Evolutionary conservation across 2,797 vertebrate species (phyloP).

Genomic region (Lemur catta): DNA sequence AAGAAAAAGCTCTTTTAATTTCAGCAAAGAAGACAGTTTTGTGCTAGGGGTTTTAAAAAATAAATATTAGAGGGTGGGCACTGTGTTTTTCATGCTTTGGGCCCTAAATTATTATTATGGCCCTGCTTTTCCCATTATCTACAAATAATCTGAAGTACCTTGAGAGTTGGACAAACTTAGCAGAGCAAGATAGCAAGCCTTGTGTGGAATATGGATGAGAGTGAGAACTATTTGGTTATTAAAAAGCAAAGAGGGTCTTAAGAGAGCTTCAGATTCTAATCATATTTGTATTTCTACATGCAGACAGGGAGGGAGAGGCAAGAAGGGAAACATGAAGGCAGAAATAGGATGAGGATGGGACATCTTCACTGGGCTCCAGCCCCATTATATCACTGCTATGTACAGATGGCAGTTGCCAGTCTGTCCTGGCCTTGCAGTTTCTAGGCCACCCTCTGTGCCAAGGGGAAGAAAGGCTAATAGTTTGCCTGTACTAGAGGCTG

Average conservation of each 20-base stretch:
- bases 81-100: not conserved
- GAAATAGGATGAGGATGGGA: not conserved
- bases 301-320: not conserved
- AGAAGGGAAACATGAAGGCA: not conserved
- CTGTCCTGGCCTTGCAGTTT: not conserved
- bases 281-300: not conserved
- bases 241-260: not conserved
- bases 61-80: not conserved
- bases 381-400: not conserved
- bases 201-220: not conserved
- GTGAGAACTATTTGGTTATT: not conserved
- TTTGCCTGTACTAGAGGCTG: not conserved
- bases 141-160: constrained; percentile 31
- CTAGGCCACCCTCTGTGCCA: not conserved
- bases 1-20: not conserved
- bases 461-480: not conserved
- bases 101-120: not conserved
- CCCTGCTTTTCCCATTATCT: not conserved
- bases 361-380: too few species aligned
- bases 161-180: not conserved
- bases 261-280: not conserved
- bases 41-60: not conserved
- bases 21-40: not conserved
- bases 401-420: not conserved
- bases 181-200: not conserved